Base-by-base conservation (phyloP, 2,113 vertebrate genomes). In the Himantopus leucocephalus region DNA sequence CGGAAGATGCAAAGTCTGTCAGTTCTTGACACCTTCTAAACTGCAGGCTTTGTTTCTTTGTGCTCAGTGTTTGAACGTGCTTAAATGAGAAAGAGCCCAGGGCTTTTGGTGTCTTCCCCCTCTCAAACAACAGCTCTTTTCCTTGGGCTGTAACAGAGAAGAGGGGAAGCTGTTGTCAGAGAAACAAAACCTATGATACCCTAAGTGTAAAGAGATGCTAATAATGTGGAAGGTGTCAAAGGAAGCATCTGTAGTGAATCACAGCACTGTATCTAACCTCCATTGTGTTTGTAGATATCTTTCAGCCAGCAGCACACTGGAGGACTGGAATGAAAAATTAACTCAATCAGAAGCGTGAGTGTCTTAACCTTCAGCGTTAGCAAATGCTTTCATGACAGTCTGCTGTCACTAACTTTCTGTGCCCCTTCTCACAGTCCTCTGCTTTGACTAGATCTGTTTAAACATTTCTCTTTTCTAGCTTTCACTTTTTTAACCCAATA, bases 331-430 rank as follows among this genome's bases (percentile, higher is more conserved):
- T 95, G 97, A 97, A 43, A 98, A 95, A 95, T 97, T 98, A 98
- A 90, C 98, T 98, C 98, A 96, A 81, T 98, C 98, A 95, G 98
- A 99, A 98, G 98, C 98, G 98, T 99, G 98, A 99, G 98, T 99
- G 98, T 92, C 85, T 96, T 80, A 93, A 94, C 96, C 91, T 87
- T 85, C 74, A 58, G 93, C 15, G 3, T 92, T 90, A 96, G 93
- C 84, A 74, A 71, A 41, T 80, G 64, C 91, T 91, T 73, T 76
- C 35, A 7, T 71, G 90, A 35, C 77, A 91, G 55, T 45, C 73
- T 76, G 35, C 80, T 84, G 72, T 70, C 23, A 23, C 85, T 96
- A 73, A 85, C 1, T 1, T 4, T 35, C 76, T 91, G 48, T 96
- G 79, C 55, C 70, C 62, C 71, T 85, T 32, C 91, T 94, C 48